phyloP scores from a whole-genome alignment of 2,797 vertebrate species.

The Esox lucius region DNA sequence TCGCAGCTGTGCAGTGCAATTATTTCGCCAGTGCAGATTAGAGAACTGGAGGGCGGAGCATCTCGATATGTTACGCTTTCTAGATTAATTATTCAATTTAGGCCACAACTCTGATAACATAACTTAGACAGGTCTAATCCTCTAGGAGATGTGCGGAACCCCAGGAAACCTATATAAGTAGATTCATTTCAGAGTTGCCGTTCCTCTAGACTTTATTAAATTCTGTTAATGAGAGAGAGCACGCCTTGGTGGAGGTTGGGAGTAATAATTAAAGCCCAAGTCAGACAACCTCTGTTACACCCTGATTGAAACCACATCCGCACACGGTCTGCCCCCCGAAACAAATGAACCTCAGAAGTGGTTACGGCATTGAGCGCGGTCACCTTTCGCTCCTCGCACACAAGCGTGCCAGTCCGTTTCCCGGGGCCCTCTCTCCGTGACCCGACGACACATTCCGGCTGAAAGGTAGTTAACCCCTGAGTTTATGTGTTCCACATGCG shows the following conservation, averaged over 20 bases:
- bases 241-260: constrained; percentile 57
- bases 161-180: constrained; percentile 72
- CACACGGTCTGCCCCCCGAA: constrained; percentile 68
- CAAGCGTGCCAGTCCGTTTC: neutral
- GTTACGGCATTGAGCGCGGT: constrained; percentile 56
- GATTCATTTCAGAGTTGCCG: constrained; percentile 75
- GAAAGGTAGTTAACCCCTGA: constrained; percentile 58
- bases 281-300: constrained; percentile 64
- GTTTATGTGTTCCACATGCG: constrained; percentile 72
- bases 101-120: constrained; percentile 56
- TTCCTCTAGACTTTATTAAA: constrained; percentile 79
- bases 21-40: neutral
- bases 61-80: constrained; percentile 25
- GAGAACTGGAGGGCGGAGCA: neutral
- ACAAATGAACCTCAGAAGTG: constrained; percentile 60
- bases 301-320: constrained; percentile 77
- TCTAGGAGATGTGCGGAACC: constrained; percentile 54
- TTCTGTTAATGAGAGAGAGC: constrained; percentile 73
- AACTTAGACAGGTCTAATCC: constrained; percentile 43
- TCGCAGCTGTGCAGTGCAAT: neutral
- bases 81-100: constrained; percentile 71
- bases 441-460: neutral
- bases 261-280: constrained; percentile 72
- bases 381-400: constrained; percentile 45
- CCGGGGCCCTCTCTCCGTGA: neutral